These are phyloP conservation scores for Rhaphigaster nebulosa DNA, from an alignment of 2,888 invertebrate species.

Conservation along the genomic window DNA sequence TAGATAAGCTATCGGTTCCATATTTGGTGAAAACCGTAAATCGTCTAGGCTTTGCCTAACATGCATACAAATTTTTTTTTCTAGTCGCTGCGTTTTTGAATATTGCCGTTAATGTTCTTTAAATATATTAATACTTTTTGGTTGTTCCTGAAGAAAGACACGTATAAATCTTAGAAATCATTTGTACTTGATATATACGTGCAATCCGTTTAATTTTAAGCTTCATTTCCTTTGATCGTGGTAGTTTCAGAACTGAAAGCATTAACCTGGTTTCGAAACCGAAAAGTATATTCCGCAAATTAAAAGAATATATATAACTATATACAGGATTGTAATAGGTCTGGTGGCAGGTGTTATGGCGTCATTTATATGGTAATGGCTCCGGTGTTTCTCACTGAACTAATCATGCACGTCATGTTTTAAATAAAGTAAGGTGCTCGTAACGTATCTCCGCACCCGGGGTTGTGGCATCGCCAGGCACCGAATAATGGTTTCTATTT, in stretches of 20 bases:
- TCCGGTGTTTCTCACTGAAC: background rate
- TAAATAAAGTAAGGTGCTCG: background rate
- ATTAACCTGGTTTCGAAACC: background rate
- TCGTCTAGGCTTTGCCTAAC: no score
- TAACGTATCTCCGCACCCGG: background rate
- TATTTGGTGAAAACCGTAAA: no score
- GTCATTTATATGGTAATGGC: background rate
- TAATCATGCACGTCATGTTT: background rate
- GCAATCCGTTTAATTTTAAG: no score
- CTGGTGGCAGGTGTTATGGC: background rate
- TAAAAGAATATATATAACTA: background rate
- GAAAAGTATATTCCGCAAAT: background rate
- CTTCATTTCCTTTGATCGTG: background rate
- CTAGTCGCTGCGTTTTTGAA: no score
- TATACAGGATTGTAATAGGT: background rate
- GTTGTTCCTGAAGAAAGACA: no score
- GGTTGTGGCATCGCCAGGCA: background rate
- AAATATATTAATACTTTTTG: no score
- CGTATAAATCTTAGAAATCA: no score
- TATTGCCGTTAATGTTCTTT: no score
- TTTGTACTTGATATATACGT: no score
- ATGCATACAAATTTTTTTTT: no score
- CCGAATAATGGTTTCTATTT: background rate
- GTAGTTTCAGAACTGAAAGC: background rate
- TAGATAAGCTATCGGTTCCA: no score